Percentiles rank a stretch among this genome's conserved stretches.
These are phyloP conservation scores for Patella depressa DNA, from an alignment of 2,888 invertebrate genomes.

Conservation along the genomic window DNA sequence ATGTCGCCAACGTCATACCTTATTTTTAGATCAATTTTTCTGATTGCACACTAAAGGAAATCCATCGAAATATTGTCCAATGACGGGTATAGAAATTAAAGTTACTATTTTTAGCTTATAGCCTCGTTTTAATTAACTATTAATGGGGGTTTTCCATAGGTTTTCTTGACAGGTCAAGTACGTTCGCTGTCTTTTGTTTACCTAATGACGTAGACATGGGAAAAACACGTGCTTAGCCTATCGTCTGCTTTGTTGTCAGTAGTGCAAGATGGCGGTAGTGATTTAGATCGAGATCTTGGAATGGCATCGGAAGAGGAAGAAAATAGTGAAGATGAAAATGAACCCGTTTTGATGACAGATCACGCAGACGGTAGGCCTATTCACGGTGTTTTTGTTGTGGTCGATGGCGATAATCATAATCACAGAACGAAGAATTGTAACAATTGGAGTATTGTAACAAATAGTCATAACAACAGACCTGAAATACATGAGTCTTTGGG, in stretches of 20 bases:
- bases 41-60: background rate
- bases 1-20: background rate
- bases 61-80: background rate
- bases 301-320: background rate
- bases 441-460: background rate
- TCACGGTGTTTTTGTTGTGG: no score
- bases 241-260: no score
- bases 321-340: background rate
- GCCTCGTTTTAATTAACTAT: background rate
- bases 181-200: no score
- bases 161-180: no score
- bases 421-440: background rate
- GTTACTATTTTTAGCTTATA: background rate
- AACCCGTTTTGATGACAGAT: no score
- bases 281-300: background rate
- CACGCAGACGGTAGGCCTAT: no score
- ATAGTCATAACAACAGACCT: background rate
- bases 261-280: background rate
- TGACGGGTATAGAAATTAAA: background rate
- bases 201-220: no score
- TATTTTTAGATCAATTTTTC: background rate
- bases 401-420: background rate
- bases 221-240: no score
- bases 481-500: background rate
- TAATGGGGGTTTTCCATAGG: background rate